These are phyloP conservation scores for Vespertilio murinus DNA, from an alignment of 2,797 vertebrate genomes.

Conservation along the genomic window DNA sequence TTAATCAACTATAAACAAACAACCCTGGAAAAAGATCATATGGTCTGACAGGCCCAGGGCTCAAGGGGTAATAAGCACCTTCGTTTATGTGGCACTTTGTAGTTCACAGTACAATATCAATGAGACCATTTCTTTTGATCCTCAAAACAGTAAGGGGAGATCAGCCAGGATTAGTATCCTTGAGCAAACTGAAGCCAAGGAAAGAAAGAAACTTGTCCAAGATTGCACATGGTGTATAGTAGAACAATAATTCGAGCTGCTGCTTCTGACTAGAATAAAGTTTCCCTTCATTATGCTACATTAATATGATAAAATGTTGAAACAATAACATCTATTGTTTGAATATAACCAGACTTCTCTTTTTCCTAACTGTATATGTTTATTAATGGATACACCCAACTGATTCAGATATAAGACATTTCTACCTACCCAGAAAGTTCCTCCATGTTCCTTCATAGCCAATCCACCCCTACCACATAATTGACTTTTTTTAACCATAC, in stretches of 20 bases:
- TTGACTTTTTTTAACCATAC: not conserved
- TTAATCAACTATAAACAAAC: slow-evolving; percentile 59
- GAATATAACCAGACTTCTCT: not conserved
- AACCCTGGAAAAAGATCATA: slow-evolving; percentile 51
- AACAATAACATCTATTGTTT: not conserved
- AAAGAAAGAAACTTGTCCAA: not conserved
- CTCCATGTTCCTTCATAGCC: not conserved
- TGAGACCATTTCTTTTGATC: slow-evolving; percentile 58
- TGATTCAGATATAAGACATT: not conserved
- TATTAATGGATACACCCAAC: not conserved
- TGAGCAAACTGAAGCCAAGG: not conserved
- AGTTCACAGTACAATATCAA: slow-evolving; percentile 28
- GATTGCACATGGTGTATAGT: not conserved
- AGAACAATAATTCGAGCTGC: not conserved
- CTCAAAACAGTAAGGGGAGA: not conserved
- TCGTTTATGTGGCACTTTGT: slow-evolving; percentile 47
- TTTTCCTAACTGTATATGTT: not conserved
- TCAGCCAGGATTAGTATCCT: not conserved
- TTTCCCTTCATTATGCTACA: not conserved
- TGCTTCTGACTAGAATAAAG: not conserved
- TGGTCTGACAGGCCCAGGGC: not conserved
- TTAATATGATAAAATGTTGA: not conserved
- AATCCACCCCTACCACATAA: not conserved
- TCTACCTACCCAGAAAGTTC: not conserved
- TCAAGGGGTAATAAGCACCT: slow-evolving; percentile 59